Evolutionary conservation across 2,113 vertebrate species (phyloP), one percentile per base, ranked within the genome.

Genomic region (Silurus glanis): DNA sequence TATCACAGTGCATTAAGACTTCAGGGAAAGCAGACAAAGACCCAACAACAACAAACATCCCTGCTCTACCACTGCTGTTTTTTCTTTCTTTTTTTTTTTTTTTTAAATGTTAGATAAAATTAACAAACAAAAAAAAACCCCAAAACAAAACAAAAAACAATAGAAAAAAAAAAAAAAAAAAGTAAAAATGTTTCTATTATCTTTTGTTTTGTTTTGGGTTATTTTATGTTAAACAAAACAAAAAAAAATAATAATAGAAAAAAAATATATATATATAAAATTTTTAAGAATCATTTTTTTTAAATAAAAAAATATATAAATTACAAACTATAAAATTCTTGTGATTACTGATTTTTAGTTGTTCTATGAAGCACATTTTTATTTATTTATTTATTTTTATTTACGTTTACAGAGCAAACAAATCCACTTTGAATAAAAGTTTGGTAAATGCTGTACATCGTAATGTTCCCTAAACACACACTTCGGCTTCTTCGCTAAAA

Each of bases 1-100:
- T 86, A 90, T 90, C 87, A 89, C 75, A 9, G 55, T 64, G 55
- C 76, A 86, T 87, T 89, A 89, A 85, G 74, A 80, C 80, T 62
- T 87, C 75, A 83, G 74, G 75, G 71, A 14, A 47, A 87, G 58
- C 59, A 80, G 80, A 90, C 87, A 85, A 86, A 90, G 71, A 82
- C 9, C 47, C 8, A 61, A 84, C 23, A 82, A 85, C 71, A 85
- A 64, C 83, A 53, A 51, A 2, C 8, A 9, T 2, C 25, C 23
- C 23, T 21, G 56, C 56, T 51, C 80, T 25, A 7, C 8, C 47
- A 47, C 37, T 2, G 37, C 56, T 17, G 17, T 0, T 64, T 58
- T 17, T 69, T 82, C 14, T 13, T 17, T 17, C 12, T 55, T 64
- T 56, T 66, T 25, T 14, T 58, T 79, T 23, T 17, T 0, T 10